Conservation (phyloP, 2,888 invertebrate genomes). For the Ypsolopha sequella region DNA sequence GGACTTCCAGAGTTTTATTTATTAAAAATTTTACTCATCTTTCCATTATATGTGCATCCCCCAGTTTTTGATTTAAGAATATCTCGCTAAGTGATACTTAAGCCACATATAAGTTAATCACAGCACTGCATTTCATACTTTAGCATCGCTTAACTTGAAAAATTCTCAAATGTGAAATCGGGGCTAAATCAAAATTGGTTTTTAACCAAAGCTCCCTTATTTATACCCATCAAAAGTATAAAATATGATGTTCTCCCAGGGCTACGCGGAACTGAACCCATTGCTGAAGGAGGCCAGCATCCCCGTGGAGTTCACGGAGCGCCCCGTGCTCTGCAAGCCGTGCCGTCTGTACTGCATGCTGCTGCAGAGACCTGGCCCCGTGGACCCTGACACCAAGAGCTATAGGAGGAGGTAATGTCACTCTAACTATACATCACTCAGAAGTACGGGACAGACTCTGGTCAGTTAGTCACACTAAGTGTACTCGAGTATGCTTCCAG, state of each 20-base stretch:
- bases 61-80: too few relatives aligned
- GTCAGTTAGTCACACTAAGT: too few relatives aligned
- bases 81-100: too few relatives aligned
- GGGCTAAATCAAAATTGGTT: too few relatives aligned
- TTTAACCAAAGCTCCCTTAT: too few relatives aligned
- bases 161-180: too few relatives aligned
- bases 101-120: too few relatives aligned
- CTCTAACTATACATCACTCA: neutral
- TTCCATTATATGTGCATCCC: neutral
- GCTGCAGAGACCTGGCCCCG: slow-evolving; percentile 74
- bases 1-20: too few relatives aligned
- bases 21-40: too few relatives aligned
- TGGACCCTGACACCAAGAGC: slow-evolving; percentile 48
- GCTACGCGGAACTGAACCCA: slow-evolving; percentile 66
- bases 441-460: neutral
- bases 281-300: slow-evolving; percentile 73
- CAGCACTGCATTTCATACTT: neutral
- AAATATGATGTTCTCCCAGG: slow-evolving; percentile 32
- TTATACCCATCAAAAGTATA: neutral
- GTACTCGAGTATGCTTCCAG: too few relatives aligned
- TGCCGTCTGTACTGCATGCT: slow-evolving; percentile 84
- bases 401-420: slow-evolving; percentile 12
- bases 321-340: slow-evolving; percentile 84
- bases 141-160: too few relatives aligned
- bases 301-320: slow-evolving; percentile 76